Conservation (phyloP, 2,113 vertebrate genomes). For the Cryptomyrus ogoouensis region DNA sequence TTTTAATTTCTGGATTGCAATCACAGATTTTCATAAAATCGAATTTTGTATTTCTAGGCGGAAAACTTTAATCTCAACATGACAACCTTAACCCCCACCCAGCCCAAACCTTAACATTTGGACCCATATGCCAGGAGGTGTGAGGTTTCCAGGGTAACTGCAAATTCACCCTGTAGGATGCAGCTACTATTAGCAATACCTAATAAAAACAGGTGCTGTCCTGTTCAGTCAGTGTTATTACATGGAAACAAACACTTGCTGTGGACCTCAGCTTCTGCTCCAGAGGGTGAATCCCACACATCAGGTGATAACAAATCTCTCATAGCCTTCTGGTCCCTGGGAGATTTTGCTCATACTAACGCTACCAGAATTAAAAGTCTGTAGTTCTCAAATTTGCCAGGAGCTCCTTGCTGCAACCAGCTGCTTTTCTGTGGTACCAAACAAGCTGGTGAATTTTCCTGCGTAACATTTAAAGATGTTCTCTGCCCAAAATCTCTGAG, state of each 20-base stretch:
- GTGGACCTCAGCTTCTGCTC: not conserved
- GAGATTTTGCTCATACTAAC: not conserved
- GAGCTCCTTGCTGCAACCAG: not conserved
- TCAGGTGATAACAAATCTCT: not conserved
- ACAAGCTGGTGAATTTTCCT: constrained; percentile 6
- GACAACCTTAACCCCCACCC: too few relatives aligned
- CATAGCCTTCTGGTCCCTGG: not conserved
- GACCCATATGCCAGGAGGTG: not conserved
- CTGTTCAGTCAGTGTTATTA: not conserved
- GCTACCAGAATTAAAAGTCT: not conserved
- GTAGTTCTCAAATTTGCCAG: not conserved
- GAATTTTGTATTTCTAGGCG: too few relatives aligned
- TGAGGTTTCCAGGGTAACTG: not conserved
- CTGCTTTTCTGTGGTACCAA: not conserved
- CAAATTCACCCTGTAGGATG: not conserved
- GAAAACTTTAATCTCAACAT: too few relatives aligned
- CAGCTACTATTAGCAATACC: not conserved
- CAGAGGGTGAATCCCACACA: not conserved
- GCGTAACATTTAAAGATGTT: not conserved
- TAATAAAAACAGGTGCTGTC: not conserved
- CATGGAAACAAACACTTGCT: not conserved
- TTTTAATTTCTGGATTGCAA: too few relatives aligned
- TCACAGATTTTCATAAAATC: too few relatives aligned
- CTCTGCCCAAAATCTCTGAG: not conserved
- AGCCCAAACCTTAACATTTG: not conserved